These are phyloP conservation scores for Prunella strophiata DNA, from an alignment of 2,797 vertebrate genomes.

Conservation along the genomic window DNA sequence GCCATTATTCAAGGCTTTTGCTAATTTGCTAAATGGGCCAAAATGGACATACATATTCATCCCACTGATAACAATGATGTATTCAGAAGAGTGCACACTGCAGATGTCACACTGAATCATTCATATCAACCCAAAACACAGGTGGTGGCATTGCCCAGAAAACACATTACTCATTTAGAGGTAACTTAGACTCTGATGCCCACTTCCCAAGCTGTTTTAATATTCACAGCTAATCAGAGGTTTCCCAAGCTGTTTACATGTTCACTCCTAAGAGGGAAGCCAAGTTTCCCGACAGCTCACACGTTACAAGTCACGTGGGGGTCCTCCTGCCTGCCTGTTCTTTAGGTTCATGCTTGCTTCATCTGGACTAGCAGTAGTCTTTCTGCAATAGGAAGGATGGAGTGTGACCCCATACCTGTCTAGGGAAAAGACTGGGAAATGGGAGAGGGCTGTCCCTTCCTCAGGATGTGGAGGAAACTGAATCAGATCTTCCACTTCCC, in stretches of 20 bases:
- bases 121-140: neutral
- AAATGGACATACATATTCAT: neutral
- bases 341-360: neutral
- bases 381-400: conserved; percentile 47
- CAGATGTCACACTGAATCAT: neutral
- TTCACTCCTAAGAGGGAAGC: neutral
- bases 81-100: neutral
- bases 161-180: neutral
- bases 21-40: neutral
- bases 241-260: neutral
- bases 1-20: neutral
- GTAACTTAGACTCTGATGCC: neutral
- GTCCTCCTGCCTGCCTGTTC: neutral
- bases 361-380: neutral
- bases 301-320: neutral
- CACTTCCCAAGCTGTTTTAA: neutral
- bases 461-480: conserved; percentile 66
- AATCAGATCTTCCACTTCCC: conserved; percentile 63
- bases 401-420: conserved; percentile 37
- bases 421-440: conserved; percentile 15
- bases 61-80: neutral
- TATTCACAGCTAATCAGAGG: neutral
- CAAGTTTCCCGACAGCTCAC: neutral
- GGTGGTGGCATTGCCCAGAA: neutral
- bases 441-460: conserved; percentile 48